These are phyloP conservation scores for Campoletis raptor DNA, from an alignment of 2,888 invertebrate species.

Conservation along the genomic window DNA sequence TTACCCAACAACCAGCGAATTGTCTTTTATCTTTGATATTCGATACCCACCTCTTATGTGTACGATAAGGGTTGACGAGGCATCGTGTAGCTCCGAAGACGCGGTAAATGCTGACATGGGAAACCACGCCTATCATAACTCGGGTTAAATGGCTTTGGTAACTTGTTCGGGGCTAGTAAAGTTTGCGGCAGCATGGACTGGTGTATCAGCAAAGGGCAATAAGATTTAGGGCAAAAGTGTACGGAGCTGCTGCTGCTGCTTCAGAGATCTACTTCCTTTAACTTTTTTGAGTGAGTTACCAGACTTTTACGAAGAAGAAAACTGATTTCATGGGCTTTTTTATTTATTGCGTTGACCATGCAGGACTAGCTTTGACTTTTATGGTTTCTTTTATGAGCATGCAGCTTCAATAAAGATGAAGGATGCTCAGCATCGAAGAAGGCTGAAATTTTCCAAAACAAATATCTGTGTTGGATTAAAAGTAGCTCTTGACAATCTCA, in stretches of 20 bases:
- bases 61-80: slow-evolving; percentile 10
- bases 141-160: slow-evolving; percentile 27
- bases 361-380: neutral
- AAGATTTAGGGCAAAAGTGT: slow-evolving; percentile 23
- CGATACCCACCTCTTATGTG: slow-evolving; percentile 1
- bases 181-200: neutral
- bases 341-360: neutral
- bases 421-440: neutral
- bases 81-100: neutral
- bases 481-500: neutral
- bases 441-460: neutral
- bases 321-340: slow-evolving; percentile 4
- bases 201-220: slow-evolving; percentile 13
- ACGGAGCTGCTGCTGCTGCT: slow-evolving; percentile 11
- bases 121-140: slow-evolving; percentile 12
- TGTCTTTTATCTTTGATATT: neutral
- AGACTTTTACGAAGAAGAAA: slow-evolving; percentile 5
- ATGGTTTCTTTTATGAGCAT: neutral
- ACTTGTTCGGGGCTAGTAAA: slow-evolving; percentile 28
- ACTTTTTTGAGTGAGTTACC: neutral
- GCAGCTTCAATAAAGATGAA: neutral
- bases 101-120: slow-evolving; percentile 25
- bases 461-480: neutral
- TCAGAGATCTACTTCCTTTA: neutral
- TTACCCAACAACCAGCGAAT: neutral